These are phyloP conservation scores for Pungitius pungitius DNA, from an alignment of 2,113 vertebrate genomes.

Conservation along the genomic window DNA sequence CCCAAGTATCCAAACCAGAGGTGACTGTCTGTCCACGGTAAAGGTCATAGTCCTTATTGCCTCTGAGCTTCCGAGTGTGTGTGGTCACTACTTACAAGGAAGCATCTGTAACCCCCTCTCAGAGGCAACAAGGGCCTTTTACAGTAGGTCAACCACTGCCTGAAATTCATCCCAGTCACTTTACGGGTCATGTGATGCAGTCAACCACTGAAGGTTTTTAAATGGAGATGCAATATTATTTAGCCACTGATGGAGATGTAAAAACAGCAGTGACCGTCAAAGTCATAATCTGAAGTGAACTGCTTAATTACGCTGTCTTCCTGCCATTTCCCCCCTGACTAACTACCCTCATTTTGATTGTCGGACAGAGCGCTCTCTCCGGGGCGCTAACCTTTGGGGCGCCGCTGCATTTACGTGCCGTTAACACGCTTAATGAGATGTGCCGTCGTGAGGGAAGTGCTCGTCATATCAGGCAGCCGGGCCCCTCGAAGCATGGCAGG, in stretches of 20 bases:
- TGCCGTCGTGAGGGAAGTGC: conserved; percentile 30
- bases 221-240: neutral
- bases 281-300: conserved; percentile 4
- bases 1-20: conserved; percentile 44
- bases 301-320: conserved; percentile 20
- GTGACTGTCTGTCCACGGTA: conserved; percentile 65
- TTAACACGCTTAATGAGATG: conserved; percentile 51
- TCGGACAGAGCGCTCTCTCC: neutral
- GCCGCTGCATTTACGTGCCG: conserved; percentile 15
- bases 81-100: conserved; percentile 10
- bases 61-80: conserved; percentile 17
- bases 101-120: conserved; percentile 16
- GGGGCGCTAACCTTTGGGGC: conserved; percentile 9
- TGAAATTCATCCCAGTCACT: conserved; percentile 36
- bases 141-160: conserved; percentile 29
- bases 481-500: conserved; percentile 36
- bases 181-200: conserved; percentile 15
- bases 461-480: conserved; percentile 43
- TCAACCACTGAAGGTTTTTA: conserved; percentile 29
- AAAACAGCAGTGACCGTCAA: neutral
- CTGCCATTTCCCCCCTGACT: conserved; percentile 11
- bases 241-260: neutral
- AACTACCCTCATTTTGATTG: neutral
- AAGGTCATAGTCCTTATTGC: conserved; percentile 67
- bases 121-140: conserved; percentile 64